Base-by-base conservation (phyloP, 2,888 invertebrate species). In the Geotrupes spiniger region DNA sequence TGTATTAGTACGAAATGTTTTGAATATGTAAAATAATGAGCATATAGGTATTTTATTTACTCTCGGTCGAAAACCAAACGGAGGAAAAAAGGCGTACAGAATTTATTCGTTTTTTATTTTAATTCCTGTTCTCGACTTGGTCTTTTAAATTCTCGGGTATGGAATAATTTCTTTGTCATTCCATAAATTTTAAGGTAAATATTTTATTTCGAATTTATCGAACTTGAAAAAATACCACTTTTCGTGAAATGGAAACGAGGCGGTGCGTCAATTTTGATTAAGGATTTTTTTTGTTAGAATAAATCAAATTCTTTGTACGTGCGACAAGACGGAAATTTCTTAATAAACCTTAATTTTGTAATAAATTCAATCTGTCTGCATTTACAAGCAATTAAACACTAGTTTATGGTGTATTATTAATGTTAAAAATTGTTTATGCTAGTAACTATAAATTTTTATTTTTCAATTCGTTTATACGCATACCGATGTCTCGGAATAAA, bases 21-120 rank as follows among this genome's bases (percentile, higher is more conserved):
- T 53, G 57, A 59, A 61, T 61, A 58, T 59, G 56, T 58, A 57
- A 56, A 61, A 58, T 61, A 61, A 61, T 59, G 59, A 57, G 54
- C 57, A 42, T 52, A 54, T 51, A 56, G 52, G 52, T 49, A 58
- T 57, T 54, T 57, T 49, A 54, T 46, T 51, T 44, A 21, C 3
- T 21, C 21, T 3, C 3, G 21, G 21, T 6, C 6, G 4, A 6
- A 21, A 21, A 21, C 3, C 3, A 4, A 21, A 21, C 3, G 6
- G 4, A 6, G 6, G 6, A 6, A 21, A 21, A 21, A 21, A 21
- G 21, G 21, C 21, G 21, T 4, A 21, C 21, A 21, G 12, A 38
- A 28, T 45, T 45, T 25, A 41, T 36, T 42, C 31, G 28, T 37
- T 25, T 43, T 51, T 46, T 50, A 56, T 53, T 55, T 55, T 49